Percentiles rank a stretch among this genome's conserved stretches.
These are phyloP conservation scores for Lagorchestes hirsutus DNA, from an alignment of 2,797 vertebrate species.

Conservation along the genomic window DNA sequence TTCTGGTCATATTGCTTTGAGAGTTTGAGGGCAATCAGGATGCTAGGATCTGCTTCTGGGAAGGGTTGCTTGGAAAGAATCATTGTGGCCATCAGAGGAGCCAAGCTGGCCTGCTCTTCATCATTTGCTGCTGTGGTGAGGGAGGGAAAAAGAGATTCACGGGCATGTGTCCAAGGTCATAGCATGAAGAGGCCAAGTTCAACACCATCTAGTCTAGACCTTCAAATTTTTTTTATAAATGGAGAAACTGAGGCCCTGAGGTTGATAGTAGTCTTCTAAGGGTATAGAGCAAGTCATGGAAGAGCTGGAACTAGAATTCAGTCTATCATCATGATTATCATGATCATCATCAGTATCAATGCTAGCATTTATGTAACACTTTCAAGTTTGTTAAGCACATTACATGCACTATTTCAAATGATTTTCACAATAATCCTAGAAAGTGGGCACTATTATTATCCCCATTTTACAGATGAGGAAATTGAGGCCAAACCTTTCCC, in stretches of 20 bases:
- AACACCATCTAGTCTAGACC: background rate
- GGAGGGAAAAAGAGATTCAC: slow-evolving; percentile 10
- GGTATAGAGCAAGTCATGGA: background rate
- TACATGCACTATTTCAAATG: background rate
- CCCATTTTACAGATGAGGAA: background rate
- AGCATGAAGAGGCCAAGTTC: background rate
- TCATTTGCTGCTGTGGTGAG: slow-evolving; percentile 51
- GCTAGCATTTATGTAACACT: background rate
- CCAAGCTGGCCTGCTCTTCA: background rate
- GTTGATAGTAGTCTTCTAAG: background rate
- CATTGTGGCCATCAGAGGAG: slow-evolving; percentile 57
- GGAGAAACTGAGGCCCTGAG: background rate
- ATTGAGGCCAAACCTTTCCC: background rate
- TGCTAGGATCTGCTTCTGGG: background rate
- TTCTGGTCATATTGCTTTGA: background rate
- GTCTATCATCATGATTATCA: background rate
- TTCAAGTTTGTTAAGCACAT: background rate
- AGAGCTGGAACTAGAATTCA: background rate
- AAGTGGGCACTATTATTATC: background rate
- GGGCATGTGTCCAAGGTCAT: background rate
- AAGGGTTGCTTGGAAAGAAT: background rate
- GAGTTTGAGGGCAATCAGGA: slow-evolving; percentile 69
- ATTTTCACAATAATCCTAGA: background rate
- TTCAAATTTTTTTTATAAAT: background rate
- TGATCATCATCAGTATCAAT: background rate